Base-by-base conservation (phyloP, 1,140 invertebrate genomes). In the Hyles euphorbiae region DNA sequence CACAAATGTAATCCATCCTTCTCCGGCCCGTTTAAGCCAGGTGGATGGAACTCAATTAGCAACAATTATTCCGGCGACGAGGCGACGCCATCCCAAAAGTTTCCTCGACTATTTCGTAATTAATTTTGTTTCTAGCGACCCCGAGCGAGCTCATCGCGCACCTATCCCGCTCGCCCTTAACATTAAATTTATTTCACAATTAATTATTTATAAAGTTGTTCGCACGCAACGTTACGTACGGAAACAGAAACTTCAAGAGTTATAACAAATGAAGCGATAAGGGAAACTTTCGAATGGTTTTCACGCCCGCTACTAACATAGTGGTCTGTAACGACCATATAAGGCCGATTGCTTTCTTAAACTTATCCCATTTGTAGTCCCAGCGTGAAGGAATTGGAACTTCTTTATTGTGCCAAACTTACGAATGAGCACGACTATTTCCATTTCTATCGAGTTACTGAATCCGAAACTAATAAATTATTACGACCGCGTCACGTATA, bases 331-430 rank as follows among this genome's bases (percentile, higher is more conserved):
- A 83, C 82, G 82, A 81, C 81, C 82, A 86, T 83, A 83, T 86
- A 86, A 83, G 81, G 81, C 74, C 79, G 78, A 86, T 86, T 86
- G 82, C 82, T 86, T 86, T 81, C 81, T 80, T 79, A 83, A 85
- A 83, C 77, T 85, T 85, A 78, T 78, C 79, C 82, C 81, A 85
- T 85, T 85, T 85, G 79, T 81, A 80, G 70, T 69, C 71, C 66
- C 65, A 62, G 72, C 67, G 68, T 76, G 67, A 67, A 78, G 76
- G 68, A 76, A 81, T 83, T 72, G 69, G 67, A 85, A 85, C 80
- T 85, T 81, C 78, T 85, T 85, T 81, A 83, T 83, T 81, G 76
- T 85, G 75, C 69, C 78, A 72, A 82, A 81, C 74, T 82, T 84
- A 67, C 78, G 74, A 76, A 78, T 78, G 68, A 78, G 72, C 73